Evolutionary conservation across 2,888 invertebrate genomes (phyloP).

Genomic region (Sphecodes monilicornis): DNA sequence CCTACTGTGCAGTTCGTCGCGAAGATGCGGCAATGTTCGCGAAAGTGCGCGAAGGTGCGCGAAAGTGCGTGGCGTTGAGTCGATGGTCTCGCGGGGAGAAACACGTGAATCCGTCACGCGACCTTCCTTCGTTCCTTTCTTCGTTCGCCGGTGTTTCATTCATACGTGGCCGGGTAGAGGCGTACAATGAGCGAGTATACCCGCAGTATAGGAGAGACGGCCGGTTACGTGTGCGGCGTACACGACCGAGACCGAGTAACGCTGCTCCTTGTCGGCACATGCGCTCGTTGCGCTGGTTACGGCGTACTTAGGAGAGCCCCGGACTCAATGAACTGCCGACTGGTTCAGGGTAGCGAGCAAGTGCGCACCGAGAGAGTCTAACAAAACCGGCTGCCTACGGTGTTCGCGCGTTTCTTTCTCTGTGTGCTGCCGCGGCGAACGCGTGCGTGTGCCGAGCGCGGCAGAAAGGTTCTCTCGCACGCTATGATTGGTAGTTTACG

Average conservation of each 20-base stretch:
- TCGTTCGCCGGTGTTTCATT: constrained; percentile 71
- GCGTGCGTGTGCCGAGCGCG: background rate
- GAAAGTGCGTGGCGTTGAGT: constrained; percentile 22
- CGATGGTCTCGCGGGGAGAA: constrained; percentile 43
- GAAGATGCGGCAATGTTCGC: background rate
- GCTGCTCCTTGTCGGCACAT: constrained; percentile 58
- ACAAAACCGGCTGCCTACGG: background rate
- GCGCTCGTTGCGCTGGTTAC: constrained; percentile 62
- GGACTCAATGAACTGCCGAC: constrained; percentile 63
- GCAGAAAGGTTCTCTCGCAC: constrained; percentile 15
- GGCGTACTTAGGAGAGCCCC: constrained; percentile 56
- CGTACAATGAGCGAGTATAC: background rate
- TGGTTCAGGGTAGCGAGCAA: constrained; percentile 24
- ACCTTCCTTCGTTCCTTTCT: constrained; percentile 65
- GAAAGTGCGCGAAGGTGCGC: background rate
- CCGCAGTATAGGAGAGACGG: constrained; percentile 45
- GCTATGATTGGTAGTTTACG: constrained; percentile 58
- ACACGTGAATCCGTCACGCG: constrained; percentile 76
- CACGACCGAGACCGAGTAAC: constrained; percentile 45
- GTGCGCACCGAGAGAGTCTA: constrained; percentile 33
- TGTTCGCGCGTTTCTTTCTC: background rate
- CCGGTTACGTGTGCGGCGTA: constrained; percentile 32
- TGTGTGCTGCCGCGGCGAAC: background rate
- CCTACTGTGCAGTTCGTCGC: background rate
- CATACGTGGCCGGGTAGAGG: constrained; percentile 60